Evolutionary conservation across 2,888 invertebrate species (phyloP), one percentile per base, ranked within the genome.

Genomic region (Phortica magna): DNA sequence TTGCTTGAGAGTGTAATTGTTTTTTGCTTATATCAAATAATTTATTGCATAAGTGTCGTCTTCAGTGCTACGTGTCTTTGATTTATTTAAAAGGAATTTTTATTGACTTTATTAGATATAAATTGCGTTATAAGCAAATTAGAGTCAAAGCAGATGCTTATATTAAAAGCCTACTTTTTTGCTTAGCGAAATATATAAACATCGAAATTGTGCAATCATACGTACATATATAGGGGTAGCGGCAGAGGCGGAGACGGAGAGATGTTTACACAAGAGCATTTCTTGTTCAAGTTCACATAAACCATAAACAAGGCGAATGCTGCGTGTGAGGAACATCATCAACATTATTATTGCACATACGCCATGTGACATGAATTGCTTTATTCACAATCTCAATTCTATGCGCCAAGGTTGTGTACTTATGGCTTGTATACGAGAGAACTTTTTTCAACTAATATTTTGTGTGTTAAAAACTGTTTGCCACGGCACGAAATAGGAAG

Each of bases 281-380:
- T n/a, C n/a, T n/a, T n/a, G n/a, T n/a, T n/a, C n/a, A n/a, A n/a
- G n/a, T n/a, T n/a, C n/a, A n/a, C n/a, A n/a, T n/a, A n/a, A n/a
- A n/a, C n/a, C n/a, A n/a, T n/a, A n/a, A n/a, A n/a, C n/a, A 6
- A 43, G 43, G 43, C 43, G 10, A 43, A 43, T 10, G 43, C 43
- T 43, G 19, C 19, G 59, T 59, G 17, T 59, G 19, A 14, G 17
- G n/a, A 59, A 59, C 59, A 59, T 59, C 59, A 59, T 59, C 17
- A 59, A 4, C 22, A 19, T 59, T 2, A 1, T 1, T 19, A 19
- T 59, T 59, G 17, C 59, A 17, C 59, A 59, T 7, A 59, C 59
- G 59, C 6, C 19, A 9, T 17, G 59, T 19, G 19, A 59, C 14
- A 59, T 59, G 59, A 59, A 19, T 59, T 14, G 43, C 43, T 43